These are phyloP conservation scores for Eulemur coronatus DNA, from an alignment of 2,797 vertebrate genomes.

Conservation along the genomic window DNA sequence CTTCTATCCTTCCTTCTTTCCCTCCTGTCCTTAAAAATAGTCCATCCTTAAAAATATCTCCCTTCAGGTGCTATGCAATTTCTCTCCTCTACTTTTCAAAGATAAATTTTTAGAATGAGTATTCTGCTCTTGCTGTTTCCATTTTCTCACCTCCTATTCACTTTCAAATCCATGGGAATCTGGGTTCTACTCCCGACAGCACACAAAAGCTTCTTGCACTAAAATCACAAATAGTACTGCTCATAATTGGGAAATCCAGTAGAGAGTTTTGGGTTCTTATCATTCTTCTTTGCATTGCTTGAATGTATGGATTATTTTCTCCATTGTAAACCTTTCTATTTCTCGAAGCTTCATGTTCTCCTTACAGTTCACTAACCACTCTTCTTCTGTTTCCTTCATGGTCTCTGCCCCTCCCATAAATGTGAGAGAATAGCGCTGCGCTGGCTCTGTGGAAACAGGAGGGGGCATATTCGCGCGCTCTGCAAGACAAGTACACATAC, in stretches of 20 bases:
- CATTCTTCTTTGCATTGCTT: background rate
- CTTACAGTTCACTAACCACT: background rate
- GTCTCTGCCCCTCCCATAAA: background rate
- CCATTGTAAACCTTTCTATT: background rate
- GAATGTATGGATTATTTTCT: background rate
- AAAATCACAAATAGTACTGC: background rate
- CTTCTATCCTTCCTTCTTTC: background rate
- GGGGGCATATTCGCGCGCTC: rapidly evolving
- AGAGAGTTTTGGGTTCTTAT: background rate
- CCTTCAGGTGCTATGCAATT: background rate
- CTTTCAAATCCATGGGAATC: background rate
- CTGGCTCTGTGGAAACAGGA: background rate
- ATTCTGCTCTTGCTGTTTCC: background rate
- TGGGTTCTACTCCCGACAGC: background rate
- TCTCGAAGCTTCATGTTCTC: background rate
- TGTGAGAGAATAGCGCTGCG: background rate
- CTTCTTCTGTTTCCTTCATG: background rate
- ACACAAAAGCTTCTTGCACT: background rate
- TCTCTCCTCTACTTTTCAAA: background rate
- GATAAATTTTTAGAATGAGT: background rate
- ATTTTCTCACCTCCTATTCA: background rate
- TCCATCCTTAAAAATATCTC: background rate
- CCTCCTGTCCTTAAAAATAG: background rate
- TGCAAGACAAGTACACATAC: background rate
- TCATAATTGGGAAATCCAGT: background rate